phyloP scores from a whole-genome alignment of 2,888 invertebrate genomes.

The Acanthopleura granulata region DNA sequence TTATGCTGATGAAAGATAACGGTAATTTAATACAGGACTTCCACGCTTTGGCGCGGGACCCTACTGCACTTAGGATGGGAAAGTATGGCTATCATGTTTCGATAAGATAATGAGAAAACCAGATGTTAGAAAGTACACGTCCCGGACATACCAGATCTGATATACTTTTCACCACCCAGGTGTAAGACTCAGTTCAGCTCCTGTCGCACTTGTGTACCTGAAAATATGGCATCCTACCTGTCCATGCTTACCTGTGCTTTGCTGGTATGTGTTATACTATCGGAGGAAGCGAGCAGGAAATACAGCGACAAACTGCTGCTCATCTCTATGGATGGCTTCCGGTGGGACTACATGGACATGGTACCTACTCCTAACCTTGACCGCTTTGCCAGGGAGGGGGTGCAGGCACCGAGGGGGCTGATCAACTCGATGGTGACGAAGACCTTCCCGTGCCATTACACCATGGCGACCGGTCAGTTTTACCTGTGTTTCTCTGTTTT shows the following conservation, averaged over 20 bases:
- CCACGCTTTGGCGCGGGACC: too few relatives aligned
- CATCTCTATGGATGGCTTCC: slow-evolving; percentile 80
- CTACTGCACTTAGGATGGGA: too few relatives aligned
- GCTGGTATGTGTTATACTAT: not conserved
- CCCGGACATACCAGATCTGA: not conserved
- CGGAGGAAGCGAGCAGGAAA: not conserved
- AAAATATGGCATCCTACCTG: too few relatives aligned
- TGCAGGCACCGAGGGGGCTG: slow-evolving; percentile 72
- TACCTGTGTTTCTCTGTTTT: too few relatives aligned
- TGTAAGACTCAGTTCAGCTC: not conserved
- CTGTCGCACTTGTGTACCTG: too few relatives aligned
- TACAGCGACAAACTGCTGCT: slow-evolving; percentile 70
- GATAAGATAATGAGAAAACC: too few relatives aligned
- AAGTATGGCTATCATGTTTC: too few relatives aligned
- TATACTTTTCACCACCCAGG: not conserved
- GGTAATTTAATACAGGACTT: too few relatives aligned
- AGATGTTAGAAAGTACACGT: too few relatives aligned
- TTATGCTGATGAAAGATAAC: too few relatives aligned
- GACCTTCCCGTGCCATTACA: slow-evolving; percentile 81
- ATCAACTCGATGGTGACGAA: slow-evolving; percentile 72
- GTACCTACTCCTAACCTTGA: slow-evolving; percentile 75
- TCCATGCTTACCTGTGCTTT: not conserved
- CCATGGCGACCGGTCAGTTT: slow-evolving; percentile 74
- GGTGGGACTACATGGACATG: slow-evolving; percentile 77
- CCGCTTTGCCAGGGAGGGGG: slow-evolving; percentile 73